Evolutionary conservation across 2,888 invertebrate species (phyloP).

Genomic region (Cheilosia impressa): DNA sequence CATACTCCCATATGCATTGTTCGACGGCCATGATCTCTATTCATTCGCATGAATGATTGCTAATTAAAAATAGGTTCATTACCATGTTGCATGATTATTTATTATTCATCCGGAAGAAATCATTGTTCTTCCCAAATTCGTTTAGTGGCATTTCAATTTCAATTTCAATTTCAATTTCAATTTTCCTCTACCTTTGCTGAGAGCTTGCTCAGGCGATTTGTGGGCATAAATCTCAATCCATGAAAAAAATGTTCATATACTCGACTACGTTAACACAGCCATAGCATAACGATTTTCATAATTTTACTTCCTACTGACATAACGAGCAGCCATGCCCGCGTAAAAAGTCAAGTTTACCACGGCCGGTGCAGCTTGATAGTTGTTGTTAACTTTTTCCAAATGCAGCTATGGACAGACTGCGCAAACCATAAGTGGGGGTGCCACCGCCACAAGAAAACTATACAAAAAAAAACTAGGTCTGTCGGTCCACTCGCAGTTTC

Average conservation of each 20-base stretch:
- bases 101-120: slow-evolving; percentile 11
- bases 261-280: background rate
- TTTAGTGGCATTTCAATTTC: too few relatives aligned
- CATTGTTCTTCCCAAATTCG: background rate
- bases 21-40: slow-evolving; percentile 1
- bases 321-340: slow-evolving; percentile 13
- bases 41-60: slow-evolving; percentile 9
- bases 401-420: background rate
- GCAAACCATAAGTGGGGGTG: background rate
- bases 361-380: background rate
- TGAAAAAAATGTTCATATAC: background rate
- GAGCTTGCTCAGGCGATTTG: background rate
- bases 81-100: background rate
- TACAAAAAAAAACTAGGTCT: slow-evolving; percentile 27
- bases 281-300: slow-evolving; percentile 10
- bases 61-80: background rate
- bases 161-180: too few relatives aligned
- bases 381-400: slow-evolving; percentile 26
- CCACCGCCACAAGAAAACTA: background rate
- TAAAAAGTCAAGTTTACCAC: slow-evolving; percentile 57
- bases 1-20: too few relatives aligned
- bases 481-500: slow-evolving; percentile 44
- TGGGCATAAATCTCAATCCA: background rate
- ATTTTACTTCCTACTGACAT: slow-evolving; percentile 52
- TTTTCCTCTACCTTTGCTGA: background rate